These are phyloP conservation scores for Cerceris rybyensis DNA, from an alignment of 2,888 invertebrate genomes.

Conservation along the genomic window DNA sequence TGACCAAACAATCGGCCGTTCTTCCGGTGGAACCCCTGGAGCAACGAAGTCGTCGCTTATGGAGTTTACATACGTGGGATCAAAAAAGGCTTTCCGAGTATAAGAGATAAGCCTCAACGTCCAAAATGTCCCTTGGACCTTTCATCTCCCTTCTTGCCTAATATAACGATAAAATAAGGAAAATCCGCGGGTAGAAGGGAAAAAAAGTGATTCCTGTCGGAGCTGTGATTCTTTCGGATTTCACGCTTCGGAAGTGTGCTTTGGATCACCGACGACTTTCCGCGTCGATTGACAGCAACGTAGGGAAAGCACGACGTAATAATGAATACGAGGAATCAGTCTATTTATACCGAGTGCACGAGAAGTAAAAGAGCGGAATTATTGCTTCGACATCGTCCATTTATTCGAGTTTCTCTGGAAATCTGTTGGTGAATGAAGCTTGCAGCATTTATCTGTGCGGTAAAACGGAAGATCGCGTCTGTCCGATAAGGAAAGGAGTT, in stretches of 20 bases:
- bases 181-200: slow-evolving; percentile 33
- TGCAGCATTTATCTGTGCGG: too few species aligned
- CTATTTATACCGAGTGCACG: slow-evolving; percentile 45
- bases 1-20: slow-evolving; percentile 46
- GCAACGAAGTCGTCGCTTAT: slow-evolving; percentile 38
- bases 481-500: too few species aligned
- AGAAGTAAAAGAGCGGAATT: slow-evolving; percentile 40
- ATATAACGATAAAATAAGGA: slow-evolving; percentile 62
- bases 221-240: slow-evolving; percentile 75
- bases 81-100: slow-evolving; percentile 46
- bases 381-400: slow-evolving; percentile 43
- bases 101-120: slow-evolving; percentile 47
- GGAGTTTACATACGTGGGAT: slow-evolving; percentile 60
- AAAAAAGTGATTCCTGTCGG: slow-evolving; percentile 62
- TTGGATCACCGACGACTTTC: slow-evolving; percentile 46
- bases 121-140: slow-evolving; percentile 35
- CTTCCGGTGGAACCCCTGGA: slow-evolving; percentile 31
- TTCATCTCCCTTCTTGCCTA: slow-evolving; percentile 45
- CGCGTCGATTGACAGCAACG: slow-evolving; percentile 50
- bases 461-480: too few species aligned
- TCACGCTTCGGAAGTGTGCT: slow-evolving; percentile 61
- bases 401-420: slow-evolving; percentile 26
- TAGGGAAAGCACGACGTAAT: slow-evolving; percentile 21
- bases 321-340: slow-evolving; percentile 52
- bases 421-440: slow-evolving; percentile 17